These are phyloP conservation scores for Eunapius fragilis DNA, from an alignment of 37 sponge, comb jelly and placozoan species.

Conservation along the genomic window DNA sequence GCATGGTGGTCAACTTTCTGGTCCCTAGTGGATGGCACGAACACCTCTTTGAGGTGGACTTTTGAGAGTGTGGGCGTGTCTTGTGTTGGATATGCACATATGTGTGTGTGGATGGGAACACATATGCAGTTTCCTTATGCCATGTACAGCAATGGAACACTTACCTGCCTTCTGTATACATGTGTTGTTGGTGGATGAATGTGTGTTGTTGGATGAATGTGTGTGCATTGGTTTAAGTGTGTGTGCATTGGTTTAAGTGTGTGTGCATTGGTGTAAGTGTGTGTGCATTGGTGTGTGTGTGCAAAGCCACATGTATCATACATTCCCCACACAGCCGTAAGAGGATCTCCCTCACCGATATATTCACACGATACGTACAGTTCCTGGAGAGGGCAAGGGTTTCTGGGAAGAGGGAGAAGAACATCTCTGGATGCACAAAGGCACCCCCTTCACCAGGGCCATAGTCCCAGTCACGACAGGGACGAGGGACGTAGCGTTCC, in stretches of 20 bases:
- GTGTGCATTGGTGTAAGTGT: not conserved
- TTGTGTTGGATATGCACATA: not conserved
- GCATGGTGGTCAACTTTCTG: too few relatives aligned
- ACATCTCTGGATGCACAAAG: constrained; percentile 54
- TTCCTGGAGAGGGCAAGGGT: constrained; percentile 38
- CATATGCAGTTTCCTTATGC: not conserved
- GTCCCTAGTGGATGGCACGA: too few relatives aligned
- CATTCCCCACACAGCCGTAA: too few relatives aligned
- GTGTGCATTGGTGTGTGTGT: not conserved
- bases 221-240: not conserved
- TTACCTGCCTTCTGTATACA: not conserved
- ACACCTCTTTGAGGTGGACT: too few relatives aligned
- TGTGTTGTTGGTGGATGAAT: not conserved
- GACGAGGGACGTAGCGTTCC: constrained; percentile 42
- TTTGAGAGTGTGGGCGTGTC: too few relatives aligned
- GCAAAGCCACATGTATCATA: too few relatives aligned
- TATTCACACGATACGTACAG: constrained; percentile 1
- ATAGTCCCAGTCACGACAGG: not conserved
- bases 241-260: not conserved
- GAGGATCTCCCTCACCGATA: constrained; percentile 31
- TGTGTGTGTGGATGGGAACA: not conserved
- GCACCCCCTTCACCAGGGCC: too few relatives aligned
- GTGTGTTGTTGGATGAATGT: not conserved
- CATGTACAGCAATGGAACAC: not conserved
- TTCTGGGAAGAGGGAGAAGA: constrained; percentile 63